Evolutionary conservation across 2,797 vertebrate species (phyloP).

Genomic region (Nothura maculosa): DNA sequence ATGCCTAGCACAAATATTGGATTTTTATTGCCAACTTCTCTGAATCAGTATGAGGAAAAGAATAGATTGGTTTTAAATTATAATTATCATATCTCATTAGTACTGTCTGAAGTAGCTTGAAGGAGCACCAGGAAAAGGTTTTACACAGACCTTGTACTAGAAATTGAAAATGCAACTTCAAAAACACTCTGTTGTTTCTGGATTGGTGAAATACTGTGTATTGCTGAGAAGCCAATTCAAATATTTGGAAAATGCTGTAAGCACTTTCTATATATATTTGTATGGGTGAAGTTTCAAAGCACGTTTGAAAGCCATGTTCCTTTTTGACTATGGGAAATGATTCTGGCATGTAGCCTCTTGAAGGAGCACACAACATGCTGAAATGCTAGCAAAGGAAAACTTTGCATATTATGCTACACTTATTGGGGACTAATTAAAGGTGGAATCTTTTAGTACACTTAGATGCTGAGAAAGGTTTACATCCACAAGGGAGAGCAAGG

Average conservation of each 20-base stretch:
- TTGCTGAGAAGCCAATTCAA: constrained; percentile 7
- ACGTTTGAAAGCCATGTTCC: neutral
- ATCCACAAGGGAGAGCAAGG: neutral
- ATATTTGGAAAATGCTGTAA: neutral
- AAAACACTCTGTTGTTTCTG: neutral
- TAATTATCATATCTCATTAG: neutral
- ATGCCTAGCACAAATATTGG: neutral
- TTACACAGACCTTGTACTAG: neutral
- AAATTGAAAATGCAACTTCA: constrained; percentile 1
- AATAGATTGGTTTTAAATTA: neutral
- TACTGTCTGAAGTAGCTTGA: neutral
- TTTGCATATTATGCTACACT: neutral
- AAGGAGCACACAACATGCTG: neutral
- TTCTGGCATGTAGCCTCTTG: neutral
- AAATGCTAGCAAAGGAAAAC: neutral
- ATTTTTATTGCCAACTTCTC: neutral
- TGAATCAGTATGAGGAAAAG: neutral
- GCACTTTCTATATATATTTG: neutral
- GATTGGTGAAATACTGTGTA: constrained; percentile 6
- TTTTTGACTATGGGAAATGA: neutral
- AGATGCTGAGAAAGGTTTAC: neutral
- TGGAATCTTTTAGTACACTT: neutral
- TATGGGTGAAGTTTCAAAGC: constrained; percentile 18
- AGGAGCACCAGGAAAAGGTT: constrained; percentile 4
- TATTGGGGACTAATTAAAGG: constrained; percentile 13